Conservation (phyloP, 2,797 vertebrate species). For the Arrhamphus sclerolepis region DNA sequence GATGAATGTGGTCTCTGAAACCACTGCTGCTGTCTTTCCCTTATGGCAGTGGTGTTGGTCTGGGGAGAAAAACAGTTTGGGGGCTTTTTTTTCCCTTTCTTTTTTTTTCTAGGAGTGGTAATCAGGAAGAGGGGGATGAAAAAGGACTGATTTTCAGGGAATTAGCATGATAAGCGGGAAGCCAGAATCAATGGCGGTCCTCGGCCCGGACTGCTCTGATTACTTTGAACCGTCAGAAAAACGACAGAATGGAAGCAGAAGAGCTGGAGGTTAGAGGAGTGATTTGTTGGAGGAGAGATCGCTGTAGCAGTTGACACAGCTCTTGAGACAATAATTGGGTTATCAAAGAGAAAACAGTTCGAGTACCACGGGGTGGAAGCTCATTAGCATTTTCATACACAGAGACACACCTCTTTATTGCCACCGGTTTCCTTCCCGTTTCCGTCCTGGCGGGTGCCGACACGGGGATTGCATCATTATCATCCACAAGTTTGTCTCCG, state of each 20-base stretch:
- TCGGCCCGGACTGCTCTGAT: constrained; percentile 97
- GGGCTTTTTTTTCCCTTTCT: constrained; percentile 84
- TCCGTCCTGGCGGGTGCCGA: constrained; percentile 83
- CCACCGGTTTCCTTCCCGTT: constrained; percentile 72
- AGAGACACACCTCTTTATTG: constrained; percentile 92
- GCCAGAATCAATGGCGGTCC: constrained; percentile 99
- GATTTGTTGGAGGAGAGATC: constrained; percentile 99
- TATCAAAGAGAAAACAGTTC: constrained; percentile 99
- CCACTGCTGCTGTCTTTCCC: too few relatives aligned
- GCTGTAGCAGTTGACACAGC: constrained; percentile 99
- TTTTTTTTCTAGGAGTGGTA: constrained; percentile 90
- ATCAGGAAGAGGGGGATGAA: constrained; percentile 98
- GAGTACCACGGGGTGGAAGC: constrained; percentile 99
- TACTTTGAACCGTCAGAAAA: constrained; percentile 99
- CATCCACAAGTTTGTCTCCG: constrained; percentile 90
- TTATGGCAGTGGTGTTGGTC: too few relatives aligned
- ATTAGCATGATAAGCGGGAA: constrained; percentile 99
- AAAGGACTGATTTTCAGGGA: constrained; percentile 99
- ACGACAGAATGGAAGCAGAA: constrained; percentile 99
- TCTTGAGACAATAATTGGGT: constrained; percentile 99
- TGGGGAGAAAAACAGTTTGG: constrained; percentile 84
- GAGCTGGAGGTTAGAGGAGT: constrained; percentile 99
- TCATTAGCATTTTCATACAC: constrained; percentile 99
- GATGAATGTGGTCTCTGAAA: too few relatives aligned
- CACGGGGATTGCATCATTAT: constrained; percentile 95